A percentile compares a stretch with the other conserved stretches of the same genome.
These are phyloP conservation scores for Noturus placidus DNA, from an alignment of 2,113 vertebrate genomes.

Conservation along the genomic window DNA sequence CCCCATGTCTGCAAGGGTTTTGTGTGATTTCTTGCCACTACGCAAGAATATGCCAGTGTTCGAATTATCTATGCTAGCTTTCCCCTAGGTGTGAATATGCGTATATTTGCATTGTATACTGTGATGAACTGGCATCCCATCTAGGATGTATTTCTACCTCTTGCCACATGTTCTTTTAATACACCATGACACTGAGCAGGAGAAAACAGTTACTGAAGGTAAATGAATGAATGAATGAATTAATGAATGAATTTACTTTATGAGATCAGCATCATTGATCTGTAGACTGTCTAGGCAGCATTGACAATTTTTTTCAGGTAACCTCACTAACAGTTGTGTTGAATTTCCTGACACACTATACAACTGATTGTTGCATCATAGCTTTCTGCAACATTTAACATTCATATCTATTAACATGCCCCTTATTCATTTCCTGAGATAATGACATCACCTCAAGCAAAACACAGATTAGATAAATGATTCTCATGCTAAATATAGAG, in stretches of 20 bases:
- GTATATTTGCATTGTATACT: not conserved
- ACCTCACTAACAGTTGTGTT: no score
- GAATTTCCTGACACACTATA: not conserved
- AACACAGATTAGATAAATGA: conserved; percentile 38
- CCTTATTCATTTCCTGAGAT: conserved; percentile 30
- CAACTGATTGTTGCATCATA: conserved; percentile 4
- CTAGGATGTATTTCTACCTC: not conserved
- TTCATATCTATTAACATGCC: conserved; percentile 30
- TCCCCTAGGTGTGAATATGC: not conserved
- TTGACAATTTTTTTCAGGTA: not conserved
- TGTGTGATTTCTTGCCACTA: not conserved
- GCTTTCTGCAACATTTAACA: conserved; percentile 31
- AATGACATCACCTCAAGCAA: conserved; percentile 35
- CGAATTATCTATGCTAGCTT: not conserved
- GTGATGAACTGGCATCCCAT: not conserved
- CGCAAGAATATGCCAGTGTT: not conserved
- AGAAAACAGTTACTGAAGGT: not conserved
- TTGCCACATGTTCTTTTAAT: not conserved
- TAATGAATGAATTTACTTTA: not conserved
- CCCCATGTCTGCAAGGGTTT: not conserved
- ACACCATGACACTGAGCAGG: not conserved
- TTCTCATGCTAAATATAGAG: conserved; percentile 30
- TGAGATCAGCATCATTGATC: not conserved
- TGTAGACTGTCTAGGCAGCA: not conserved
- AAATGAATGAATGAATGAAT: not conserved